phyloP scores from a whole-genome alignment of 2,888 invertebrate species.

The Pseudeuparius sepicola region DNA sequence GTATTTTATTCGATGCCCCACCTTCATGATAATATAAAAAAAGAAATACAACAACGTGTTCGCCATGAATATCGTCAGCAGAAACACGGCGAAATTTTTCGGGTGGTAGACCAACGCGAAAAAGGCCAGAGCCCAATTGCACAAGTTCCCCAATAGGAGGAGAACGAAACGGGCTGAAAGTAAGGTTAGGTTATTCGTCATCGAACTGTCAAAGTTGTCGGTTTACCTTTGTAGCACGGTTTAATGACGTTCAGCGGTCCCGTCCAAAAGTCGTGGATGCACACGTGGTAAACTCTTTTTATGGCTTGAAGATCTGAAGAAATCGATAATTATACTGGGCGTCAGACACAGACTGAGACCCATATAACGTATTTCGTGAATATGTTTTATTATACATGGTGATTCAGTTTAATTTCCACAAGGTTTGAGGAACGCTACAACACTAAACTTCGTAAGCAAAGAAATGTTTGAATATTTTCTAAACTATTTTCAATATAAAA shows the following conservation, averaged over 20 bases:
- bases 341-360: too few species aligned
- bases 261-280: slow-evolving; percentile 37
- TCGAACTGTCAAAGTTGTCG: not conserved
- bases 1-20: too few species aligned
- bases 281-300: slow-evolving; percentile 27
- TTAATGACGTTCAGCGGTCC: slow-evolving; percentile 38
- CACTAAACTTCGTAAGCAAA: too few species aligned
- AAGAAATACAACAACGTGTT: slow-evolving; percentile 71
- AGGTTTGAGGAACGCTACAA: too few species aligned
- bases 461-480: too few species aligned
- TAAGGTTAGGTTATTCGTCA: slow-evolving; percentile 2
- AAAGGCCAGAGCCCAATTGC: slow-evolving; percentile 55
- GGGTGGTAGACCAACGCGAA: slow-evolving; percentile 53
- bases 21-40: slow-evolving; percentile 80
- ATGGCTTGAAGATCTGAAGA: slow-evolving; percentile 30
- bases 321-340: too few species aligned
- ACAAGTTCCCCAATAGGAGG: slow-evolving; percentile 49
- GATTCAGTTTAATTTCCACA: too few species aligned
- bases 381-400: too few species aligned
- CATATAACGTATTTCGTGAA: too few species aligned
- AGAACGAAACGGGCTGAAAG: slow-evolving; percentile 44
- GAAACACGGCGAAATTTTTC: slow-evolving; percentile 68
- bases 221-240: slow-evolving; percentile 38
- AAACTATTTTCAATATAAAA: too few species aligned
- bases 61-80: slow-evolving; percentile 69